These are phyloP conservation scores for Thunnus albacares DNA, from an alignment of 2,797 vertebrate genomes.

Conservation along the genomic window DNA sequence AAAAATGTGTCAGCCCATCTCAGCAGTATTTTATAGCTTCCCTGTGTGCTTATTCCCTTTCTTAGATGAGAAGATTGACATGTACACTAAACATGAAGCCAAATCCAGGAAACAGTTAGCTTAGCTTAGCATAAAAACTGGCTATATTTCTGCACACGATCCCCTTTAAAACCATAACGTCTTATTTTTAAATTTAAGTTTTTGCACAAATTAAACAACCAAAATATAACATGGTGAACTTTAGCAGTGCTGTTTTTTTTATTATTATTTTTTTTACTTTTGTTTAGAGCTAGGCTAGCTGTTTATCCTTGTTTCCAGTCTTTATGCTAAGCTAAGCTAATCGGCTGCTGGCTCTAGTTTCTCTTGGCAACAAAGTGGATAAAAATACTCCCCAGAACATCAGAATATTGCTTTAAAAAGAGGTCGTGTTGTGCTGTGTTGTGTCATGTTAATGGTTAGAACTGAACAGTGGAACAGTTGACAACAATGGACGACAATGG, in stretches of 20 bases:
- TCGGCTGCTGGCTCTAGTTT: background rate
- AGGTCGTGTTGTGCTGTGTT: background rate
- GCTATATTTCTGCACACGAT: background rate
- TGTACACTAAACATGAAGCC: background rate
- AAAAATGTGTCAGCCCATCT: background rate
- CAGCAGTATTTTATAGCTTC: background rate
- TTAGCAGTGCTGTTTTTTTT: background rate
- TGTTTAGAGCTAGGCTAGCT: background rate
- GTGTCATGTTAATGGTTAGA: background rate
- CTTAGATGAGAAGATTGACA: background rate
- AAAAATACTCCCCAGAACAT: background rate
- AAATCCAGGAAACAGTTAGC: background rate
- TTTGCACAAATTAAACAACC: background rate
- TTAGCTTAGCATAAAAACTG: too few relatives aligned
- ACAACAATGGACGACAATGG: too few relatives aligned
- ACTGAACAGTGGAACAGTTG: too few relatives aligned
- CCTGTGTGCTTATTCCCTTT: background rate
- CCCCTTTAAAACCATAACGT: too few relatives aligned
- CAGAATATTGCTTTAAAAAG: background rate
- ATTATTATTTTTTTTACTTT: background rate
- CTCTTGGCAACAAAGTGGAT: background rate
- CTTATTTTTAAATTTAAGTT: too few relatives aligned
- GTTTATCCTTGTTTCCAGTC: background rate
- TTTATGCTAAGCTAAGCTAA: conserved; percentile 33
- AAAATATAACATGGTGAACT: background rate